Conservation (phyloP, 2,113 vertebrate species). For the Campylorhamphus procurvoides region DNA sequence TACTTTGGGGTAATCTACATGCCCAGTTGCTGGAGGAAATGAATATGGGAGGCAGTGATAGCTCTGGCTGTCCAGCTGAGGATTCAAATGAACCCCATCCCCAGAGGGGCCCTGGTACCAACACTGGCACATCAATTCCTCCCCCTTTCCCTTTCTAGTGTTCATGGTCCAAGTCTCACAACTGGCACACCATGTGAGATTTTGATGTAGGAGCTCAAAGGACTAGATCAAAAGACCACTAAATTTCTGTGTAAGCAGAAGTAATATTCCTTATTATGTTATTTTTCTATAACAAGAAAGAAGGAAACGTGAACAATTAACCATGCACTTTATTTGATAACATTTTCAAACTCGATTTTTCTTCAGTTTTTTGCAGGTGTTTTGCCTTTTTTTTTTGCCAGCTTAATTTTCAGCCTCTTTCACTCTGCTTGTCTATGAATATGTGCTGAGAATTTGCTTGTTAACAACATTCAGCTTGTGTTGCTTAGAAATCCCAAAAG, state of each 20-base stretch:
- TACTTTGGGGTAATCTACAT: neutral
- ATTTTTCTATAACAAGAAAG: neutral
- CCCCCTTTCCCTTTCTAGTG: neutral
- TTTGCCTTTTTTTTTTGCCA: neutral
- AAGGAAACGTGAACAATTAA: neutral
- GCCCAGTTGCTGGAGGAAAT: neutral
- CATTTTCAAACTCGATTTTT: neutral
- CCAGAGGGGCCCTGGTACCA: neutral
- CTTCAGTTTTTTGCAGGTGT: fast-evolving
- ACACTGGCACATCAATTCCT: fast-evolving
- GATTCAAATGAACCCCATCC: neutral
- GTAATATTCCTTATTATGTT: neutral
- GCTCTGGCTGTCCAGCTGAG: neutral
- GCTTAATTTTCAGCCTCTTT: neutral
- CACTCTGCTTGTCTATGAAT: neutral
- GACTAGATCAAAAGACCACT: neutral
- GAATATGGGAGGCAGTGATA: neutral
- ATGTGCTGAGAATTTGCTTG: neutral
- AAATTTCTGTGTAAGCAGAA: neutral
- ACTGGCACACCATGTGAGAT: neutral
- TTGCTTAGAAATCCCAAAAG: neutral
- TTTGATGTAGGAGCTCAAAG: neutral
- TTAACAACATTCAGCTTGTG: neutral
- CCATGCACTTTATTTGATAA: neutral
- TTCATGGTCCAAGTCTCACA: no score